Base-by-base conservation (phyloP, 2,888 invertebrate species). In the Zhengitettix transpicula region DNA sequence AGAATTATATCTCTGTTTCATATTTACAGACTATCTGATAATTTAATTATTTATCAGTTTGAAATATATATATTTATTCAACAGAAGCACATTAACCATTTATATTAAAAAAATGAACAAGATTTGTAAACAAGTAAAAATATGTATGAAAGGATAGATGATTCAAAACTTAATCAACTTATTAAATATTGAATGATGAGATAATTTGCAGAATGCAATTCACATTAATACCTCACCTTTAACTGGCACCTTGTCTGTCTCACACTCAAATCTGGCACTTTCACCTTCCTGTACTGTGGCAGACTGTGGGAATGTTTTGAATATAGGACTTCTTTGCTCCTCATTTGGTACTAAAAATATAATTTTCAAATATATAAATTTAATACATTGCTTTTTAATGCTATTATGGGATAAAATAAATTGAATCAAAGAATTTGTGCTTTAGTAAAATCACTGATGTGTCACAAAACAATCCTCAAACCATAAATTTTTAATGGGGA, bases 281-380 rank as follows among this genome's bases (percentile, higher is more conserved):
- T 91, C 89, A 66, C 86, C 85, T 72, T 87, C 83, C 69, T 83
- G 81, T 67, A 90, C 82, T 65, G 91, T 93, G 71, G 84, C 81
- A 67, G 95, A 95, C 69, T 81, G 80, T 64, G 96, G 96, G 85
- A 90, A 96, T 79, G 84, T 85, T 71, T 80, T 80, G 82, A 91
- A 94, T 71, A 83, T 83, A 66, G 94, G 93, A 71, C 85, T 82
- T 71, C 87, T 83, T 58, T 85, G 80, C 67, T 86, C 81, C 75
- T 95, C 94, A 63, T 89, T 92, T 52, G 93, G 89, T 66, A 93
- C 93, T 81, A 68, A 15, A n/a, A 68, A 67, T 59, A 58, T 59
- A 40, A 51, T 52, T 58, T 47, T 47, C n/a, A 47, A 8, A 28
- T 28, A 7, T 5, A 28, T n/a, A n/a, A n/a, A n/a, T n/a, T n/a